phyloP scores from a whole-genome alignment of 1,140 invertebrate species.

The Dinoponera quadriceps region DNA sequence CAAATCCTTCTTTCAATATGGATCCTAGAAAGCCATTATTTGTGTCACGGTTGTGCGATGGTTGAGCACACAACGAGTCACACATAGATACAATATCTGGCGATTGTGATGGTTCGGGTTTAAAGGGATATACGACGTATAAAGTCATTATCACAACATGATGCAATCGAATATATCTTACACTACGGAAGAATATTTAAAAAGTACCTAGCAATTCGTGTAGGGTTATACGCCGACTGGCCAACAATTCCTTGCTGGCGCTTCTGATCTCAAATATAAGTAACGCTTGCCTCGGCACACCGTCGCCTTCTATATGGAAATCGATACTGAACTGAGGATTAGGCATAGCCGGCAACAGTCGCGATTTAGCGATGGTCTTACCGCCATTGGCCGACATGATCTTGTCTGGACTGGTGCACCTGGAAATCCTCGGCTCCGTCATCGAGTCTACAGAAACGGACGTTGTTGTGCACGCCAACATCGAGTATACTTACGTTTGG shows the following conservation, averaged over 20 bases:
- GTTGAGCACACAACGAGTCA: no score
- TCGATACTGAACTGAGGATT: constrained; percentile 82
- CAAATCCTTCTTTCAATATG: no score
- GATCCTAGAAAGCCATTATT: no score
- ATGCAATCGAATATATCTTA: constrained; percentile 2
- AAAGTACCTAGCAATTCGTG: constrained; percentile 82
- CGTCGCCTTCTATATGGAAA: constrained; percentile 80
- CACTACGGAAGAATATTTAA: background rate
- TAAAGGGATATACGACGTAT: constrained; percentile 21
- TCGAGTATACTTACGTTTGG: constrained; percentile 75
- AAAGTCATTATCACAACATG: background rate
- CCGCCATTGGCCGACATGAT: constrained; percentile 74
- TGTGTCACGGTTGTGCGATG: no score
- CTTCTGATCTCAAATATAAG: constrained; percentile 83
- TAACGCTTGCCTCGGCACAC: constrained; percentile 79
- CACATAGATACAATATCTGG: no score
- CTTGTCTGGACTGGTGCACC: constrained; percentile 80
- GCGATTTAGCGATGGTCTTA: constrained; percentile 83
- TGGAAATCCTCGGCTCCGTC: constrained; percentile 38
- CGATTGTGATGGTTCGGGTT: no score
- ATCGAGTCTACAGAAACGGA: background rate
- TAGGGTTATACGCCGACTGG: constrained; percentile 81
- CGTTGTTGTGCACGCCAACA: background rate
- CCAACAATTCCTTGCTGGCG: constrained; percentile 82
- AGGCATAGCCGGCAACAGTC: constrained; percentile 81